Percentiles rank a stretch among this genome's conserved stretches.
phyloP scores from a whole-genome alignment of 2,113 vertebrate species.

The Anseranas semipalmata region DNA sequence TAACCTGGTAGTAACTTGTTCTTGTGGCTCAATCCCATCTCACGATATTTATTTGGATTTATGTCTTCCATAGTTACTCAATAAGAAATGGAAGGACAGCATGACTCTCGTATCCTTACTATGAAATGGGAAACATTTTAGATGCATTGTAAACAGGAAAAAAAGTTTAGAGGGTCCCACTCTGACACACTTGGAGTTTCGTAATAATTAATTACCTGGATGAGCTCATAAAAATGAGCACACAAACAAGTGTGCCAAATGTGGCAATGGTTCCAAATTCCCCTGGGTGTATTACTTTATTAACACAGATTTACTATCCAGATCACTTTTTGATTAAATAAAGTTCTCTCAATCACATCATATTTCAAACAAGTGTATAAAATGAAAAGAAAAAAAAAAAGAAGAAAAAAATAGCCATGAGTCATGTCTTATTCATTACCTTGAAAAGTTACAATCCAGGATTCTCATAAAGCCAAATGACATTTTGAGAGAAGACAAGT shows the following conservation, averaged over 20 bases:
- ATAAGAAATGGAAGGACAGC: neutral
- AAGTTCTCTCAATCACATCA: neutral
- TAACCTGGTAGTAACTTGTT: neutral
- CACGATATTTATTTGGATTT: neutral
- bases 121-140: neutral
- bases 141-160: neutral
- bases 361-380: neutral
- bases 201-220: neutral
- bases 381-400: neutral
- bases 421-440: neutral
- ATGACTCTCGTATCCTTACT: neutral
- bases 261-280: neutral
- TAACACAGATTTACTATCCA: neutral
- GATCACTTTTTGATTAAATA: neutral
- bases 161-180: neutral
- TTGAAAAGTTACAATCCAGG: neutral
- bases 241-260: neutral
- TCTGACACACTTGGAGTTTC: neutral
- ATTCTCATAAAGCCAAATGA: neutral
- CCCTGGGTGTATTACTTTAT: neutral
- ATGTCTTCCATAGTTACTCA: neutral
- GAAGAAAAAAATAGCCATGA: neutral
- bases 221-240: neutral
- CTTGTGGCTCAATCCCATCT: accelerated
- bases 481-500: neutral